These are phyloP conservation scores for Leuctra nigra DNA, from an alignment of 2,888 invertebrate species.

Conservation along the genomic window DNA sequence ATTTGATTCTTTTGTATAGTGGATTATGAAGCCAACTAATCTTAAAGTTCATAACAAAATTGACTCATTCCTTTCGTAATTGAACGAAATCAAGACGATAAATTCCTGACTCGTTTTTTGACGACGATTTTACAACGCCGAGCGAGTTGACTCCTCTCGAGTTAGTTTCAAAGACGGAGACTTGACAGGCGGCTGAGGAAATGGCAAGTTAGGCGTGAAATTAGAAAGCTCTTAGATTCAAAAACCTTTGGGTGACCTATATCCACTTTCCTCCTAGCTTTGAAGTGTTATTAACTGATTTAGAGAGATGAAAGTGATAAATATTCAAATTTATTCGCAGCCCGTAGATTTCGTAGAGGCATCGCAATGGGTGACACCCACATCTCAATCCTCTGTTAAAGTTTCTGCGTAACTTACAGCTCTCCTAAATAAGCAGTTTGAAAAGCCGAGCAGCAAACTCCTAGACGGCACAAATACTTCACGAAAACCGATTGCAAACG, in stretches of 20 bases:
- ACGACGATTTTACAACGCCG: too few species aligned
- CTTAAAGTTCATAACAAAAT: too few species aligned
- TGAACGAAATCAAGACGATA: neutral
- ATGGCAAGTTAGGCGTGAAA: conserved; percentile 17
- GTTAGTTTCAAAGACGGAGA: neutral
- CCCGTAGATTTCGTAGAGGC: conserved; percentile 2
- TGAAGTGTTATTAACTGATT: conserved; percentile 19
- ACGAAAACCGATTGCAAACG: neutral
- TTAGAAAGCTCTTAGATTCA: conserved; percentile 15
- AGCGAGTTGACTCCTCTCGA: too few species aligned
- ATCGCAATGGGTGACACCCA: conserved; percentile 13
- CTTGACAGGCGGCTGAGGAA: conserved; percentile 1
- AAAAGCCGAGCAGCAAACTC: neutral
- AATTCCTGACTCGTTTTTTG: neutral
- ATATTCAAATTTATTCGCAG: conserved; percentile 19
- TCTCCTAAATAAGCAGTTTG: conserved; percentile 15
- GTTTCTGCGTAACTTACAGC: conserved; percentile 14
- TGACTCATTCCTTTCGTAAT: neutral
- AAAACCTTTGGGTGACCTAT: conserved; percentile 17
- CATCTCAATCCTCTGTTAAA: conserved; percentile 16
- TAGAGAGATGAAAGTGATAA: conserved; percentile 18
- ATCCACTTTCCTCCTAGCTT: conserved; percentile 16
- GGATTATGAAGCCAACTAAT: too few species aligned
- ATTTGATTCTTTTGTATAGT: too few species aligned
- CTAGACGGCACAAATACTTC: conserved; percentile 4